A percentile compares a stretch with the other conserved stretches of the same genome.
phyloP scores from a whole-genome alignment of 2,888 invertebrate species.

The Coleophora deauratella region DNA sequence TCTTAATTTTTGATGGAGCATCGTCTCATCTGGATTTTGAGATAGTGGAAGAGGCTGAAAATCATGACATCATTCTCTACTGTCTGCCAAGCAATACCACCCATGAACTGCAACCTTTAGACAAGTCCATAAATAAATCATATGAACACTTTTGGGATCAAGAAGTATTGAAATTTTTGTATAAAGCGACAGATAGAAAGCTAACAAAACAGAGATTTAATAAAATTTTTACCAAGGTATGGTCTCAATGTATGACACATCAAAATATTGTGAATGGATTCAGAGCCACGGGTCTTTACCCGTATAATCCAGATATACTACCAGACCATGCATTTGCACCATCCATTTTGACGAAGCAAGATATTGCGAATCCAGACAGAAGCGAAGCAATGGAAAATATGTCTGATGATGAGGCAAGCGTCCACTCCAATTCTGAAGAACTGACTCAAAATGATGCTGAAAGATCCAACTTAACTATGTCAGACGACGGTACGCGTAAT shows the following conservation, averaged over 20 bases:
- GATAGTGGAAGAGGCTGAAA: slow-evolving; percentile 16
- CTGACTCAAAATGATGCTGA: too few relatives aligned
- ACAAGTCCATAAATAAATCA: slow-evolving; percentile 15
- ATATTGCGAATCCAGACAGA: too few relatives aligned
- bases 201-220: slow-evolving; percentile 16
- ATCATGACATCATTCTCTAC: slow-evolving; percentile 12
- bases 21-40: slow-evolving; percentile 13
- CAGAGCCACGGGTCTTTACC: slow-evolving; percentile 20
- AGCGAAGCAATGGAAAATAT: too few relatives aligned
- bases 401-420: too few relatives aligned
- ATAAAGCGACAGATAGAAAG: slow-evolving; percentile 11
- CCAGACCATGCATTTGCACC: slow-evolving; percentile 23
- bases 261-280: slow-evolving; percentile 13
- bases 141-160: slow-evolving; percentile 19
- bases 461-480: too few relatives aligned
- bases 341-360: slow-evolving; percentile 1
- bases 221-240: slow-evolving; percentile 15
- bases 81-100: slow-evolving; percentile 11
- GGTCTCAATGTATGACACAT: slow-evolving; percentile 18
- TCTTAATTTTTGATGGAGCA: neutral
- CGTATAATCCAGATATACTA: slow-evolving; percentile 21
- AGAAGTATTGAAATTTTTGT: slow-evolving; percentile 12
- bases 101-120: slow-evolving; percentile 12
- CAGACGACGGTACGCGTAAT: too few relatives aligned
- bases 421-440: too few relatives aligned